Base-by-base conservation (phyloP, 2,888 invertebrate species). In the Thera britannica region DNA sequence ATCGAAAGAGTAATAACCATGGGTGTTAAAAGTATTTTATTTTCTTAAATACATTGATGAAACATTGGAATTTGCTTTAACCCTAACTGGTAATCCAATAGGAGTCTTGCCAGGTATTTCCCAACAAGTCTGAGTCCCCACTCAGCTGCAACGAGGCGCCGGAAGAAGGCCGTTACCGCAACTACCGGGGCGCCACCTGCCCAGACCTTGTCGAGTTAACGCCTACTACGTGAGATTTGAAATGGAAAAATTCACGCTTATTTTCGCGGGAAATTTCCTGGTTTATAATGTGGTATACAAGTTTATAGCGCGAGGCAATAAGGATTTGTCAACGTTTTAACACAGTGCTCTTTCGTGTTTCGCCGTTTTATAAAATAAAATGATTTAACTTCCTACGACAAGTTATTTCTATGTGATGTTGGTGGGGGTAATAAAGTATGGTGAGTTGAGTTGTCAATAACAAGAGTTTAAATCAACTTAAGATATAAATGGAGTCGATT, bases 161-260 rank as follows among this genome's bases (percentile, higher is more conserved):
- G 88, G 89, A 88, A 86, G 85, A 80, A 79, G 82, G 84, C 85
- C 81, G 85, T 86, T 86, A 84, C 84, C 79, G 23, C 23, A 23
- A 80, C 83, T 80, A 87, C 87, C 87, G 80, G 65, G 60, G 77
- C 75, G 79, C 79, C 81, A 86, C 85, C 85, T 86, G 83, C 79
- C 82, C 76, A 76, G 71, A 81, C 83, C 83, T 84, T 81, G 81
- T 79, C 79, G 80, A 80, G 82, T 79, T 80, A 80, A 67, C 74
- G 57, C 68, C 58, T 61, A 59, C 57, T 58, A 70, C 63, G 66
- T 66, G 68, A 67, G 58, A 65, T 67, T 67, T 67, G 57, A 44
- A 66, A 67, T 65, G 67, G 64, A 67, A 71, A 67, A 62, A 62
- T 65, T 63, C 63, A 48, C 60, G 49, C 63, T 66, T 70, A 70